Percentiles rank a stretch among this genome's conserved stretches.
phyloP scores from a whole-genome alignment of 2,797 vertebrate species.

The Spheniscus humboldti region DNA sequence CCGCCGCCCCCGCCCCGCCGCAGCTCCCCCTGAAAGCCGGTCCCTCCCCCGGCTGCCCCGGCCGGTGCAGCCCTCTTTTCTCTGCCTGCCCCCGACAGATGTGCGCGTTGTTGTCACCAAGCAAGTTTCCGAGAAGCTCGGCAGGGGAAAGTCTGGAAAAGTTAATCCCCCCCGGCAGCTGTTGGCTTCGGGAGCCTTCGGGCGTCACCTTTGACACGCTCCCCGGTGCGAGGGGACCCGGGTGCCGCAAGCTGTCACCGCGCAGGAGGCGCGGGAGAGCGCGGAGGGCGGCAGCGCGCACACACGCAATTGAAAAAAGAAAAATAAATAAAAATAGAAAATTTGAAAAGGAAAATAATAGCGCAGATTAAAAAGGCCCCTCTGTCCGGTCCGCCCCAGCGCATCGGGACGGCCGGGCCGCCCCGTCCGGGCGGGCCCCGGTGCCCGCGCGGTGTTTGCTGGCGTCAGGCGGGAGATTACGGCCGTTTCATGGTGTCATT shows the following conservation, averaged over 20 bases:
- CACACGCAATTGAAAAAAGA: neutral
- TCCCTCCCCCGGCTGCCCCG: neutral
- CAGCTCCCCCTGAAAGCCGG: neutral
- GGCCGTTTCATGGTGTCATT: neutral
- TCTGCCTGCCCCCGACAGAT: conserved; percentile 81
- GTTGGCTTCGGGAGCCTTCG: conserved; percentile 89
- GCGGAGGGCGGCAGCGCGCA: neutral
- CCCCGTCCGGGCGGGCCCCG: neutral
- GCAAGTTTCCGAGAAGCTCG: conserved; percentile 78
- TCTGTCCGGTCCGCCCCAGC: neutral
- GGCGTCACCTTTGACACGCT: conserved; percentile 93
- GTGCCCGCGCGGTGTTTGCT: neutral
- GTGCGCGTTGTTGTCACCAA: conserved; percentile 73
- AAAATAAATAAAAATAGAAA: too few species aligned
- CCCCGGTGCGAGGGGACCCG: conserved; percentile 74
- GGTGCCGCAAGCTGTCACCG: conserved; percentile 85
- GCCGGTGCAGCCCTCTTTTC: conserved; percentile 66
- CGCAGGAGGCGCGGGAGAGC: conserved; percentile 32
- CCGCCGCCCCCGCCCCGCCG: neutral
- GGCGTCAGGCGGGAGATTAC: neutral
- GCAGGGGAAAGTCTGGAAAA: conserved; percentile 85
- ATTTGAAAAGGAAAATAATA: neutral
- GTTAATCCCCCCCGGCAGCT: conserved; percentile 88
- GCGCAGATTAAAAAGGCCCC: neutral
- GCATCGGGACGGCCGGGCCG: neutral